Evolutionary conservation across 2,888 invertebrate genomes (phyloP), one percentile per base, ranked within the genome.

Genomic region (Eledone cirrhosa): DNA sequence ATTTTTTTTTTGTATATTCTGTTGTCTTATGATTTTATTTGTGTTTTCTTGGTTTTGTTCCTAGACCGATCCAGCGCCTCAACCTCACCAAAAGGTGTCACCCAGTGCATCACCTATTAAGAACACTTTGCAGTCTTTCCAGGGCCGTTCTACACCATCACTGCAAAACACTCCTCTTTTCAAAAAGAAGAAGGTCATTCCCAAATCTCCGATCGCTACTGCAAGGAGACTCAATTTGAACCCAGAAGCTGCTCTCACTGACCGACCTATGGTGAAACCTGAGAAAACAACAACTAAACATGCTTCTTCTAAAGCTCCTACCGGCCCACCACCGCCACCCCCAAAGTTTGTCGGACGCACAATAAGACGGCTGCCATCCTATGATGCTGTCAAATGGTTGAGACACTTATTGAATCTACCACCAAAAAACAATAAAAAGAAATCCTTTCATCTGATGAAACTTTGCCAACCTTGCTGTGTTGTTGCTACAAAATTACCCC

Each of bases 101-200:
- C 41, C 41, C 1, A 41, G 41, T 2, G 5, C 41, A 41, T 41
- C 41, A 0, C 41, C 41, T 8, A 8, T 11, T 11, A 41, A 41
- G 41, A 41, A 41, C 41, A 41, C 41, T 1, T 41, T 41, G 11
- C 41, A 41, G 41, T 41, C 41, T 41, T 41, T 41, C 41, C 41
- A 41, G 41, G 41, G 41, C 5, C 41, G 41, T 11, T 8, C 41
- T 41, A 41, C 41, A 41, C 41, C 41, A 41, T 41, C 41, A 41
- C 72, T 72, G 8, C 72, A 41, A 11, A 72, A 72, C 72, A 41
- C 72, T 72, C 72, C 72, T 31, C 24, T 72, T 31, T 72, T 41
- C 41, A 72, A 72, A 72, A 72, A 72, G 72, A 31, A 29, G 5
- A 72, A 72, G 31, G 8, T 72, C 19, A 72, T 72, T 31, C 72